These are phyloP conservation scores for Cacatua alba DNA, from an alignment of 2,113 vertebrate species.

Conservation along the genomic window DNA sequence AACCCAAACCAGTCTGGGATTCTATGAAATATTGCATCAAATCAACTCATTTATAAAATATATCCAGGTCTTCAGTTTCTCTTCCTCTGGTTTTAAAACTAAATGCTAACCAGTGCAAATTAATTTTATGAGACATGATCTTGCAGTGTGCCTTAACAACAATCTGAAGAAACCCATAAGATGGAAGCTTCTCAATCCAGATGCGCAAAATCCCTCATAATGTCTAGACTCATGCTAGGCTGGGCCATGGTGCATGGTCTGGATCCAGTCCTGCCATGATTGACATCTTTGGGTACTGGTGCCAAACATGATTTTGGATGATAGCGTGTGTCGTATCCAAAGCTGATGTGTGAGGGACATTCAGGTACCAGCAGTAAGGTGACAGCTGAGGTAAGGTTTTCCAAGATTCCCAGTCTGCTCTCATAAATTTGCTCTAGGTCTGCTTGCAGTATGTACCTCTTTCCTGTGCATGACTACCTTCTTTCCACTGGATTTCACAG, in stretches of 20 bases:
- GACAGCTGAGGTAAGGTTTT: neutral
- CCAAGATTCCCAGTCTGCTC: neutral
- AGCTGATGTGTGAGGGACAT: neutral
- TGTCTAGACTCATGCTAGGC: neutral
- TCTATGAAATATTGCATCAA: neutral
- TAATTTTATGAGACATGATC: neutral
- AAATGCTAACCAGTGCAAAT: neutral
- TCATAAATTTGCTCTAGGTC: neutral
- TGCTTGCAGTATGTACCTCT: neutral
- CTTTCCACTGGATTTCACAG: neutral
- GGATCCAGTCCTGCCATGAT: neutral
- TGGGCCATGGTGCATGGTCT: fast-evolving
- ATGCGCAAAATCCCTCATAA: neutral
- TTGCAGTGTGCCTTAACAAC: neutral
- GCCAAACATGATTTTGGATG: neutral
- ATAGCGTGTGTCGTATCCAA: neutral
- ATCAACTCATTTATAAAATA: neutral
- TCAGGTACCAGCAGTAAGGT: neutral
- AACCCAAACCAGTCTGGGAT: neutral
- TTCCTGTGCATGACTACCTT: neutral
- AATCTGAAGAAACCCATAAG: neutral
- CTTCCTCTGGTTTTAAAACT: neutral
- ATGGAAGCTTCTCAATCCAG: neutral
- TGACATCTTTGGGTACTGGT: neutral
- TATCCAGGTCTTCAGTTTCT: neutral